Percentiles rank a stretch among this genome's conserved stretches.
These are phyloP conservation scores for Laterallus jamaicensis DNA, from an alignment of 2,113 vertebrate genomes.

Conservation along the genomic window DNA sequence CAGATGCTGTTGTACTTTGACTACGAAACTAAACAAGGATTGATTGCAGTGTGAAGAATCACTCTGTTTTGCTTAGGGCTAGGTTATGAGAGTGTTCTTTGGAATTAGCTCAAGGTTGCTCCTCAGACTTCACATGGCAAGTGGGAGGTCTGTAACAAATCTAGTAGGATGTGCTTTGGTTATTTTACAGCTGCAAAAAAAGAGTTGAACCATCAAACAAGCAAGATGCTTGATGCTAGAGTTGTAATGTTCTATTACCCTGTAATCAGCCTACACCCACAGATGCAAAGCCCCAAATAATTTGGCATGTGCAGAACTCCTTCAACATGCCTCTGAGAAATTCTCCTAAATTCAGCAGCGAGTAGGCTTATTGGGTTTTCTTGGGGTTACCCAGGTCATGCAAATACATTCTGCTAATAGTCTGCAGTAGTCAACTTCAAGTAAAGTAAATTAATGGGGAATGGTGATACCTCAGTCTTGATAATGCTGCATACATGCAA, in stretches of 20 bases:
- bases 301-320: fast-evolving
- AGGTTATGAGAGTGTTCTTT: background rate
- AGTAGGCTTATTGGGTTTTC: background rate
- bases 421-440: background rate
- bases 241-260: background rate
- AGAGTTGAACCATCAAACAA: background rate
- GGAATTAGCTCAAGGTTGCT: constrained; percentile 2
- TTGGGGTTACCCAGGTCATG: background rate
- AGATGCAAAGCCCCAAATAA: background rate
- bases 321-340: background rate
- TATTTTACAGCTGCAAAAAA: background rate
- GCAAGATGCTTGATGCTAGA: background rate
- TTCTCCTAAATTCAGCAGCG: background rate
- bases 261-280: background rate
- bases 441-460: background rate
- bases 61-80: background rate
- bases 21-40: constrained; percentile 4
- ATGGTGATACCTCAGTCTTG: background rate
- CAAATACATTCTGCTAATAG: background rate
- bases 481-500: background rate
- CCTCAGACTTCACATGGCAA: background rate
- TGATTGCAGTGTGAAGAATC: constrained; percentile 8
- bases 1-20: background rate
- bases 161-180: background rate
- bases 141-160: background rate